Percentiles rank a stretch among this genome's conserved stretches.
Conservation (phyloP, 1,140 invertebrate species). For the Ridgeia piscesae region DNA sequence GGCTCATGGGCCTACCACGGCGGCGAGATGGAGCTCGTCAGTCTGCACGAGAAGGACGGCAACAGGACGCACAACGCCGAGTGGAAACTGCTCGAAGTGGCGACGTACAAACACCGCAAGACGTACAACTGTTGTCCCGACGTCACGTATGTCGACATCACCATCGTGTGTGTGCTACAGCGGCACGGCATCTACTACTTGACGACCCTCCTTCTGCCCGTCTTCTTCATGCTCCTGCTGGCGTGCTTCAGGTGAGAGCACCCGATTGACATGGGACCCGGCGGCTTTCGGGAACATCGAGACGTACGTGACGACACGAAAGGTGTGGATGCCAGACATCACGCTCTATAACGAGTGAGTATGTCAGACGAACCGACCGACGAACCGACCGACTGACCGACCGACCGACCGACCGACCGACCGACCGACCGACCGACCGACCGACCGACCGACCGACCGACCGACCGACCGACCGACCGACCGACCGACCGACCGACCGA, state of each 20-base stretch:
- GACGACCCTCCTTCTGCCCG: background rate
- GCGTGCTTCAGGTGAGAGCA: background rate
- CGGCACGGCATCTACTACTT: background rate
- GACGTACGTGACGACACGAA: background rate
- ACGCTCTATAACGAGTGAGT: background rate
- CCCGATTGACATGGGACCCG: background rate
- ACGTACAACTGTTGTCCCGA: background rate
- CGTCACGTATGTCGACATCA: background rate
- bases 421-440: no score
- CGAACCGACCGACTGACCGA: no score
- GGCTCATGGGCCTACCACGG: conserved; percentile 40
- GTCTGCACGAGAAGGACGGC: background rate
- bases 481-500: no score
- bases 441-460: no score
- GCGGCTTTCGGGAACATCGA: background rate
- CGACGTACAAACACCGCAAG: background rate
- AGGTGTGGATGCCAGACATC: background rate
- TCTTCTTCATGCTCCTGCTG: background rate
- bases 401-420: no score
- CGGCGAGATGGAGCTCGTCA: conserved; percentile 31
- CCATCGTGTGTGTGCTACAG: background rate
- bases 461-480: no score
- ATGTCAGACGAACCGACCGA: background rate
- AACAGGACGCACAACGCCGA: background rate
- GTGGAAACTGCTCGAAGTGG: background rate